Conservation (phyloP, 2,113 vertebrate genomes). For the Cottus gobio region DNA sequence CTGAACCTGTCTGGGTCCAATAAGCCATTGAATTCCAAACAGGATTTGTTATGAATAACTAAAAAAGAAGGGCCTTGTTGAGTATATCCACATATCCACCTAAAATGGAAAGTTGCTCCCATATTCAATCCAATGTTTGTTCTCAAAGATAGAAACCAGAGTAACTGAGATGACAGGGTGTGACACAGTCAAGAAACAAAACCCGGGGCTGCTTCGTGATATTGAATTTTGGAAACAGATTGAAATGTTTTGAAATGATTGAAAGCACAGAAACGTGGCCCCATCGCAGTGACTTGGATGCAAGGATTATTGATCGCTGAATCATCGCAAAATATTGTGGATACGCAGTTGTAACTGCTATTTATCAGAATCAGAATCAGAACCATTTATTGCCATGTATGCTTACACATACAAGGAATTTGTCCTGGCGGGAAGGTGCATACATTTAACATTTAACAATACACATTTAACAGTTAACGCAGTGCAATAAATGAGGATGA, state of each 20-base stretch:
- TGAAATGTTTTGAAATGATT: conserved; percentile 26
- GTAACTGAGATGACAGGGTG: conserved; percentile 11
- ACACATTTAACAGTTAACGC: too few species aligned
- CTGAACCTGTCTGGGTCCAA: conserved; percentile 15
- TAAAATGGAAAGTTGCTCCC: conserved; percentile 10
- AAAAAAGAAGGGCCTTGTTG: conserved; percentile 16
- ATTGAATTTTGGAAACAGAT: conserved; percentile 3
- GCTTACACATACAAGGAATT: too few species aligned
- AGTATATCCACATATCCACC: conserved; percentile 24
- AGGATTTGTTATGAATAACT: conserved; percentile 26
- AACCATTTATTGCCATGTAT: too few species aligned
- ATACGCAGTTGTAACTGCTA: not conserved
- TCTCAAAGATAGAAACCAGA: conserved; percentile 41
- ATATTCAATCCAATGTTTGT: conserved; percentile 32
- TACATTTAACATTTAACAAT: too few species aligned
- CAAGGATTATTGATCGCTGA: not conserved
- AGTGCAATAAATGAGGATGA: too few species aligned
- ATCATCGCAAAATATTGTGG: not conserved
- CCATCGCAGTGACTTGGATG: not conserved
- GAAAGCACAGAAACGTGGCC: conserved; percentile 6
- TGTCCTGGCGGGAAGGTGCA: too few species aligned
- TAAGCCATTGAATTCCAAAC: conserved; percentile 25
- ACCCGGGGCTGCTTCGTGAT: conserved; percentile 16
- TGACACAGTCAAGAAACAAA: conserved; percentile 48
- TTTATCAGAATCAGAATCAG: too few species aligned